Conservation (phyloP, 2,888 invertebrate species). For the Alsophila aescularia region DNA sequence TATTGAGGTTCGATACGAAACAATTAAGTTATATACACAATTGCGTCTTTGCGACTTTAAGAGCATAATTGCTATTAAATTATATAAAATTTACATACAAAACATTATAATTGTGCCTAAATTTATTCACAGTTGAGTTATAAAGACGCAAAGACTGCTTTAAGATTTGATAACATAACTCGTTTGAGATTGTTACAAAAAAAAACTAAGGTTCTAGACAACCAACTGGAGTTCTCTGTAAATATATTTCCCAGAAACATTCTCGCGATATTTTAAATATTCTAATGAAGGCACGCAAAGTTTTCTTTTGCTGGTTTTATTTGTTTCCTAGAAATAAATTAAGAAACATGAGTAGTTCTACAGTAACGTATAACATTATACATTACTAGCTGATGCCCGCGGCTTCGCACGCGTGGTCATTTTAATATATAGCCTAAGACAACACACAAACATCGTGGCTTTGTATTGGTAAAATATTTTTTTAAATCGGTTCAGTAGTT, state of each 20-base stretch:
- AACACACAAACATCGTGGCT: no score
- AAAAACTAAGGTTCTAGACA: not conserved
- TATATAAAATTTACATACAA: constrained; percentile 5
- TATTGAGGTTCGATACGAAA: not conserved
- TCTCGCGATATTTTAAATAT: not conserved
- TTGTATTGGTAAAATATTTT: no score
- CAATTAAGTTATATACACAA: not conserved
- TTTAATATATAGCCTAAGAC: no score
- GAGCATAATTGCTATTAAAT: not conserved
- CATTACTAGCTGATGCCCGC: no score
- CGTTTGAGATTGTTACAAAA: not conserved
- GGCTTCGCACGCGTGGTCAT: no score
- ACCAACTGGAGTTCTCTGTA: not conserved
- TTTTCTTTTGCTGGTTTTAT: no score
- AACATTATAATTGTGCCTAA: constrained; percentile 5
- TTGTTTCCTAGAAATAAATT: no score
- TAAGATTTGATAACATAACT: not conserved
- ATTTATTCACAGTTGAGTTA: not conserved
- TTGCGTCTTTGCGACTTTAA: not conserved
- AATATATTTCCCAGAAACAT: not conserved
- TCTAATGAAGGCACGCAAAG: no score
- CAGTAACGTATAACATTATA: no score
- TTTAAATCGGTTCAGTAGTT: no score
- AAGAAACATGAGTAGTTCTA: no score
- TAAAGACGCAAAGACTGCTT: not conserved